Evolutionary conservation across 2,888 invertebrate species (phyloP).

Genomic region (Neocrepidodera transversa): DNA sequence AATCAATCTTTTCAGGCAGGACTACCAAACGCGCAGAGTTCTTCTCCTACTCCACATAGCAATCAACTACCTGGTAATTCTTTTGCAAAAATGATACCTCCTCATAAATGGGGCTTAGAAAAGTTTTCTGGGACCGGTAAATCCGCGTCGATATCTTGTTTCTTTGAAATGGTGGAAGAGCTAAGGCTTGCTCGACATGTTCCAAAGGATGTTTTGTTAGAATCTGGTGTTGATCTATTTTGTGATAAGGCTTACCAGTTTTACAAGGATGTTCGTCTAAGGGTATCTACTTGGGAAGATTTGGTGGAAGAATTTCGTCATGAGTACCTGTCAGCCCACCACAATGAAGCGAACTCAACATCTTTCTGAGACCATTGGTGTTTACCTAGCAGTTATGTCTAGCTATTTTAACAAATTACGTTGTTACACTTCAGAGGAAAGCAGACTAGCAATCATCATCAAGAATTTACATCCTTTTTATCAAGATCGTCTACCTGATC

Average conservation of each 20-base stretch:
- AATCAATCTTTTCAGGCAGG: slow-evolving; percentile 8
- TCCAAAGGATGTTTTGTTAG: not conserved
- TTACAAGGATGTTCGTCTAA: no score
- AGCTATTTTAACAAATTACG: not conserved
- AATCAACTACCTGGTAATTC: not conserved
- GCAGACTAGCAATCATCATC: not conserved
- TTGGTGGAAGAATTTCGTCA: not conserved
- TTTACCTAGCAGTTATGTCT: not conserved
- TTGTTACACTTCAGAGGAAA: not conserved
- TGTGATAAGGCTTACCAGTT: not conserved
- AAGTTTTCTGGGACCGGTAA: slow-evolving; percentile 6
- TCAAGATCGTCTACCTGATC: slow-evolving; percentile 1
- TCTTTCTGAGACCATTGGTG: not conserved
- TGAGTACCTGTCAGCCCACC: not conserved
- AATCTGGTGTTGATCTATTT: slow-evolving; percentile 13
- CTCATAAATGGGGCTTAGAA: slow-evolving; percentile 12
- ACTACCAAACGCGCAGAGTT: not conserved
- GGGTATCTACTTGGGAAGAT: not conserved
- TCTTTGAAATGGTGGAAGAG: slow-evolving; percentile 14
- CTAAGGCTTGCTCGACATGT: not conserved
- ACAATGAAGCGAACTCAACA: not conserved
- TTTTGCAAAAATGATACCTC: slow-evolving; percentile 1
- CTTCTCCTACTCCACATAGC: not conserved
- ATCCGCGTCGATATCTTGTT: slow-evolving; percentile 6
- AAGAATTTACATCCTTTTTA: no score